Conservation (phyloP, 2,113 vertebrate genomes). For the Australoheros scitulus region DNA sequence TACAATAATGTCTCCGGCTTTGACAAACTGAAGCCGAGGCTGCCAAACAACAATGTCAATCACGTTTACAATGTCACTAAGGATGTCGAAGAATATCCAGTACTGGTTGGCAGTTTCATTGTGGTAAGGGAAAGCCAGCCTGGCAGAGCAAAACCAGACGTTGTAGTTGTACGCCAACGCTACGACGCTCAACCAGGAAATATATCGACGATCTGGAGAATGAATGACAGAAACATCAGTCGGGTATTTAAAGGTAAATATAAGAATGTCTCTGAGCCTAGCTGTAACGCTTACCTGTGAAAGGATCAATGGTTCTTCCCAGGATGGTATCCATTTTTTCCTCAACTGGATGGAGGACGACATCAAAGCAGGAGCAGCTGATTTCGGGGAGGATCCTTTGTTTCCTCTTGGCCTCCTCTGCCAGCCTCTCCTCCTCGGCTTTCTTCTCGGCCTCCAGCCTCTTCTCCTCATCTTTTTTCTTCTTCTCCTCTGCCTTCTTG, state of each 20-base stretch:
- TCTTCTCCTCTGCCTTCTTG: conserved; percentile 76
- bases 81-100: conserved; percentile 81
- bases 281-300: conserved; percentile 79
- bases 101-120: conserved; percentile 54
- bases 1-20: conserved; percentile 89
- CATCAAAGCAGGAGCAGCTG: conserved; percentile 58
- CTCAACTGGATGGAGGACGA: conserved; percentile 75
- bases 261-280: not conserved
- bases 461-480: conserved; percentile 76
- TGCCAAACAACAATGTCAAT: conserved; percentile 87
- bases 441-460: conserved; percentile 64
- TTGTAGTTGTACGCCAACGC: conserved; percentile 89
- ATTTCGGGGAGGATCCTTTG: conserved; percentile 41
- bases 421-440: conserved; percentile 69
- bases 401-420: conserved; percentile 69
- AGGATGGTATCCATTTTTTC: conserved; percentile 63
- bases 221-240: not conserved
- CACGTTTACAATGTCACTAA: conserved; percentile 83
- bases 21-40: conserved; percentile 87
- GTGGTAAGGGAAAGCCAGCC: conserved; percentile 86
- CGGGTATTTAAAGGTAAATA: not conserved
- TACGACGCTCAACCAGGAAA: conserved; percentile 86
- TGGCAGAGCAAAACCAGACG: conserved; percentile 85
- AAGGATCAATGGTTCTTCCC: conserved; percentile 83
- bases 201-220: conserved; percentile 82